Base-by-base conservation (phyloP, 2,113 vertebrate species). In the Eubucco bourcierii region DNA sequence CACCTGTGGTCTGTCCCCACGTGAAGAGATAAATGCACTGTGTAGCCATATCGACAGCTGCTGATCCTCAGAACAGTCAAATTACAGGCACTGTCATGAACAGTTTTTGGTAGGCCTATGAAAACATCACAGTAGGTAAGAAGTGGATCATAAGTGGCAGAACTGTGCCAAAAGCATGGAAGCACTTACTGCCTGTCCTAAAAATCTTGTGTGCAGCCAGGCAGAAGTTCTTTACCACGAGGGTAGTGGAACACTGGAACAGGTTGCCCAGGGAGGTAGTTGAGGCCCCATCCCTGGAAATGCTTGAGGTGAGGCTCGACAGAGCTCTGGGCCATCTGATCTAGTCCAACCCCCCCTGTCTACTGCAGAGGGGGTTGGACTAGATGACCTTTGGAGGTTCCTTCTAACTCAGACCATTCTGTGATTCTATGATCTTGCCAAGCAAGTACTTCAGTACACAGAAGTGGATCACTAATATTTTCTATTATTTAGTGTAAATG, bases 141-240 rank as follows among this genome's bases (percentile, higher is more conserved):
- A 75, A 79, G 61, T 8, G 55, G 33, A 28, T 56, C 25, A 44
- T 9, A 64, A 60, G 31, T 17, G 31, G 28, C 29, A 61, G 31
- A 84, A 50, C 10, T 29, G 29, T 82, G 34, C 39, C 41, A 84
- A 78, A 93, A 88, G 18, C 34, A 84, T 5, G 4, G 17, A 53
- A 86, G 29, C 29, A 52, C 6, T 20, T 39, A 39, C 15, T 46
- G 12, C 10, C 29, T 80, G n/a, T 37, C 23, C 17, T 64, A 74
- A 73, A n/a, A 44, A n/a, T 14, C 2, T 6, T 0, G 0, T 27
- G 29, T 66, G 18, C 12, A 78, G 56, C 12, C 60, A 64, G 39
- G 27, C 12, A 80, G 12, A 52, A 52, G 50, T 52, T 25, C 12
- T 24, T 52, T 24, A 13, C 23, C 50, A 52, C 13, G 50, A 52